Evolutionary conservation across 2,113 vertebrate species (phyloP), one percentile per base, ranked within the genome.

Genomic region (Bubalus kerabau): DNA sequence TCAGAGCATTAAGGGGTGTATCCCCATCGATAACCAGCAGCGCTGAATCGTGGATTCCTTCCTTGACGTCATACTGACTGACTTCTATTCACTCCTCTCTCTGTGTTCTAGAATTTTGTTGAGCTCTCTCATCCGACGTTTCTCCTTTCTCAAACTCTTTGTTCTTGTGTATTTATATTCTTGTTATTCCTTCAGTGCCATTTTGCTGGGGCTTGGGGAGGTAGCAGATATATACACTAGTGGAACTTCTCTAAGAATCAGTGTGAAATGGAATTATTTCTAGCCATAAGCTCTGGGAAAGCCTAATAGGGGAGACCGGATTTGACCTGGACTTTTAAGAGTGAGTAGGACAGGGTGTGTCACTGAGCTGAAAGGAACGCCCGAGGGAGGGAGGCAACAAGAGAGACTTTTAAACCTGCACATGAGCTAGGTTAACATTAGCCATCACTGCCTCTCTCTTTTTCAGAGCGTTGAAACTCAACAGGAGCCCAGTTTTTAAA

Each of bases 11-110:
- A 3, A 26, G 21, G 14, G 16, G 14, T 5, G 21, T 7, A 5
- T 5, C 60, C 24, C n/a, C 14, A 3, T 26, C 1, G 14, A 0
- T 0, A 48, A 30, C 19, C 23, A 6, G 1, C 7, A 8, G 59
- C 62, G 74, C 24, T n/a, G 7, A 30, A 7, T 3, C 1, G 0
- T 17, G 0, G 2, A 23, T 48, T 62, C 50, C 76, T n/a, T 30
- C 17, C 17, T 26, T 23, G 48, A 36, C 26, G 26, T 30, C 46
- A 28, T 7, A 23, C 1, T 54, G 24, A 19, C 21, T 30, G 13
- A 15, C 40, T 40, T 64, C 16, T 32, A 60, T 9, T 40, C 89
- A 40, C 10, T 78, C 46, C 60, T 90, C 48, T 62, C 26, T 88
- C 28, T 40, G 52, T 32, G 71, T 26, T 81, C 50, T 83, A 21